A percentile compares a stretch with the other conserved stretches of the same genome.
These are phyloP conservation scores for cat (Felis catus) DNA, from an alignment of 2,113 vertebrate species.

Conservation along the genomic window F.catus_Fca126_mat1.0 CM031412.1:19342001-19342500, in stretches of 20 bases:
- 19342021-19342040: slow-evolving; percentile 46
- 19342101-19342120: background rate
- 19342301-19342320: background rate
- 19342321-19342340: background rate
- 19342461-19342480: background rate
- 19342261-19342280: background rate
- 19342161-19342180: background rate
- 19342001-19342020: background rate
- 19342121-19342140: background rate
- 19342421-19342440: background rate
- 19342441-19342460: background rate
- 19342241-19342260: background rate
- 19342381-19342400: slow-evolving; percentile 33
- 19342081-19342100: background rate
- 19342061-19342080: background rate
- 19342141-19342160: background rate
- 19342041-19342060: background rate
- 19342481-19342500: slow-evolving; percentile 88
- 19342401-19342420: background rate
- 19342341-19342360: slow-evolving; percentile 8
- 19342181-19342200: background rate
- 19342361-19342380: background rate
- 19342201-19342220: background rate
- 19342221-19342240: background rate
- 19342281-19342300: background rate